Conservation (phyloP, 2,113 vertebrate genomes). For the Polypterus senegalus region DNA sequence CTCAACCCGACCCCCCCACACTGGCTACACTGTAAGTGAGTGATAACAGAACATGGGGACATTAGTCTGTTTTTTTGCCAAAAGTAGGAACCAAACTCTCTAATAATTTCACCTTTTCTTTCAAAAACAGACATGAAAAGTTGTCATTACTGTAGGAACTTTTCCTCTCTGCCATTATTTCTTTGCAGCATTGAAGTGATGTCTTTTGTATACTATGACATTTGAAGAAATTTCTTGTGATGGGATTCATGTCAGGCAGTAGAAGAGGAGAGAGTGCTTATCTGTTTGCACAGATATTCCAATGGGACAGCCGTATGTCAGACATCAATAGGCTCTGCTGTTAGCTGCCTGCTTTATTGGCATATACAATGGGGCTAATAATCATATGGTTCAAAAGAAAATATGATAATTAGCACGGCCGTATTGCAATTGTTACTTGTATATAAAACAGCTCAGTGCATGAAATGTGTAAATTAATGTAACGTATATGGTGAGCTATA, state of each 20-base stretch:
- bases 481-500: neutral
- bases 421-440: neutral
- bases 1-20: no score
- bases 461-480: neutral
- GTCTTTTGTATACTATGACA: neutral
- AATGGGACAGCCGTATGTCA: neutral
- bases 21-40: neutral
- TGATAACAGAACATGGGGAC: neutral
- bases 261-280: neutral
- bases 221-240: constrained; percentile 3
- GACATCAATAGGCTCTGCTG: neutral
- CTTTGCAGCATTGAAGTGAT: neutral
- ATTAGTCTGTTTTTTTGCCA: neutral
- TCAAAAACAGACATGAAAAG: neutral
- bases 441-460: neutral
- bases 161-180: neutral
- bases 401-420: neutral
- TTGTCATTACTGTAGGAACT: neutral
- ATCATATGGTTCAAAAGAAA: neutral
- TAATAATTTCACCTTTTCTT: neutral
- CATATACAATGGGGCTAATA: neutral
- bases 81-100: neutral
- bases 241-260: neutral
- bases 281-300: constrained; percentile 4
- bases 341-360: neutral